These are phyloP conservation scores for Anas acuta DNA, from an alignment of 2,797 vertebrate species.

Conservation along the genomic window DNA sequence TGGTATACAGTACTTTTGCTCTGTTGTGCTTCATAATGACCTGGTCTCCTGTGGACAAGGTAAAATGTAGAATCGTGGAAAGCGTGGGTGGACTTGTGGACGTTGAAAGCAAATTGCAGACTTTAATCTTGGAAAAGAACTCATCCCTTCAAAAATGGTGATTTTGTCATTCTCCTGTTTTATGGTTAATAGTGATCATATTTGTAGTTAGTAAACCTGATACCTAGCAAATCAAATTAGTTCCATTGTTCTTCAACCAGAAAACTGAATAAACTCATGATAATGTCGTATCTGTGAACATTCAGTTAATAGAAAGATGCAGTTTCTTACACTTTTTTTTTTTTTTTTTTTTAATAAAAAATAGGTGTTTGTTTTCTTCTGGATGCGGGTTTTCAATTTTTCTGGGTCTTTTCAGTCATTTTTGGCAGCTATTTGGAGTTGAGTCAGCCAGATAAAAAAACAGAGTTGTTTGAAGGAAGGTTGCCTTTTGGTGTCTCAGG, in stretches of 20 bases:
- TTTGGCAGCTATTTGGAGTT: not conserved
- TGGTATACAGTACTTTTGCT: not conserved
- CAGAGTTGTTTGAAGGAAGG: not conserved
- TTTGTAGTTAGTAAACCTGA: not conserved
- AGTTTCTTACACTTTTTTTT: not conserved
- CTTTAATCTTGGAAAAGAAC: not conserved
- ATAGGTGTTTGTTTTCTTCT: not conserved
- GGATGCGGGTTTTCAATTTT: not conserved
- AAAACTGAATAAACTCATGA: not conserved
- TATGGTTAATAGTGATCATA: not conserved
- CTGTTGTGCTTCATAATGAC: not conserved
- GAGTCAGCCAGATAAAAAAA: not conserved
- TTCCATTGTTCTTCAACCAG: not conserved
- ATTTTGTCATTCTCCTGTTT: not conserved
- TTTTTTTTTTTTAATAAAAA: not conserved
- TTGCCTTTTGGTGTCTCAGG: not conserved
- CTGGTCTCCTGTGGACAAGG: not conserved
- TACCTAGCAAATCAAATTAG: not conserved
- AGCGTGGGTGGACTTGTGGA: not conserved
- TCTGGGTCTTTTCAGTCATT: not conserved
- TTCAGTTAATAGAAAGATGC: not conserved
- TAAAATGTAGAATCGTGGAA: not conserved
- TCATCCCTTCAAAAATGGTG: not conserved
- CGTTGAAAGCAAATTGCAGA: not conserved
- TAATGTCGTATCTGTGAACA: not conserved